Percentiles rank a stretch among this genome's conserved stretches.
phyloP scores from a whole-genome alignment of 2,888 invertebrate species.

The Carabus problematicus region DNA sequence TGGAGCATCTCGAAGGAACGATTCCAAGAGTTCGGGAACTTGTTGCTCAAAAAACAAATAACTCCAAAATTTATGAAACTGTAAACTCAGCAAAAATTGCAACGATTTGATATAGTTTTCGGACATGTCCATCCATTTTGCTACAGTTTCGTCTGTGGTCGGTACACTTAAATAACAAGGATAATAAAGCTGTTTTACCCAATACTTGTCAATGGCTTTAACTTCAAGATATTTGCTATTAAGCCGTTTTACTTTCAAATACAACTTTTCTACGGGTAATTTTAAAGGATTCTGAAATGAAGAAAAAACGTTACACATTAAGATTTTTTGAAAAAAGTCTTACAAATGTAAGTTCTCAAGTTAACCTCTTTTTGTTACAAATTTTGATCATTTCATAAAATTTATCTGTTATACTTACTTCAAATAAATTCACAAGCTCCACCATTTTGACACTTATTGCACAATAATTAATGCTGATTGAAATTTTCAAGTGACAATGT shows the following conservation, averaged over 20 bases:
- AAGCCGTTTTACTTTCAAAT: conserved; percentile 50
- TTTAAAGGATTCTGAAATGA: conserved; percentile 66
- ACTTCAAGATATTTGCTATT: conserved; percentile 3
- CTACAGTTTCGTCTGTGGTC: conserved; percentile 3
- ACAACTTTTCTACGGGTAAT: conserved; percentile 63
- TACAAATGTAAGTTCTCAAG: neutral
- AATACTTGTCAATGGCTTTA: conserved; percentile 32
- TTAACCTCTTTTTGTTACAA: too few species aligned
- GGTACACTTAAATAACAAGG: conserved; percentile 30
- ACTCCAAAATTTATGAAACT: conserved; percentile 59
- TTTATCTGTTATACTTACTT: too few species aligned
- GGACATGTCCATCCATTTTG: conserved; percentile 15
- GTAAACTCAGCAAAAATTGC: conserved; percentile 13
- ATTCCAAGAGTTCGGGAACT: conserved; percentile 50
- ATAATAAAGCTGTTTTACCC: conserved; percentile 17
- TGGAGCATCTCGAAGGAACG: conserved; percentile 54
- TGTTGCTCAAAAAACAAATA: conserved; percentile 53
- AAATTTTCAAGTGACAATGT: too few species aligned
- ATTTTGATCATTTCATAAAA: too few species aligned
- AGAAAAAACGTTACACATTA: conserved; percentile 19
- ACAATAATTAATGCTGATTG: too few species aligned
- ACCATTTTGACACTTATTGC: too few species aligned
- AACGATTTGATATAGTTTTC: conserved; percentile 21
- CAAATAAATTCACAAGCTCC: too few species aligned
- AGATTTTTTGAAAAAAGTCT: conserved; percentile 9